phyloP scores from a whole-genome alignment of 1,140 invertebrate species.

The Whitmania pigra region DNA sequence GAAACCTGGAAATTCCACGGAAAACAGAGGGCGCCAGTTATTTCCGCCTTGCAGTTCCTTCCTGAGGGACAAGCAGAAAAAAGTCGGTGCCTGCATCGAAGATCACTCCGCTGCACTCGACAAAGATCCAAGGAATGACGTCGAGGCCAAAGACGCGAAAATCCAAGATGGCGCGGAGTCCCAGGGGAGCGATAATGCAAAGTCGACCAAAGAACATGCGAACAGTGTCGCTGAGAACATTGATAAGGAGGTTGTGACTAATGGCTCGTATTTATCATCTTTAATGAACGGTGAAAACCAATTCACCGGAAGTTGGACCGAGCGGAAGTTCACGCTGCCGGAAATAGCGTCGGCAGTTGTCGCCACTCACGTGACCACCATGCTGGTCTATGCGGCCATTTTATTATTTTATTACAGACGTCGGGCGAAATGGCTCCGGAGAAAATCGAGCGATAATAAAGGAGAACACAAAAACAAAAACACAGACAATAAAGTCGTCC shows the following conservation, averaged over 20 bases:
- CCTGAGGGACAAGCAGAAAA: background rate
- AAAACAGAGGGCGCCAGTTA: no score
- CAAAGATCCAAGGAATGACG: background rate
- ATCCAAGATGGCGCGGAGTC: background rate
- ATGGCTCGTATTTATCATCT: no score
- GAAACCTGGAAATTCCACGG: no score
- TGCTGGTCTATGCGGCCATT: conserved; percentile 34
- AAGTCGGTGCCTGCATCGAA: background rate
- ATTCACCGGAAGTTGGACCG: conserved; percentile 9
- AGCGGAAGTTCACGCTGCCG: conserved; percentile 31
- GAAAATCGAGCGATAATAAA: conserved; percentile 10
- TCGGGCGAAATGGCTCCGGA: background rate
- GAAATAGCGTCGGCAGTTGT: conserved; percentile 38
- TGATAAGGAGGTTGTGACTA: no score
- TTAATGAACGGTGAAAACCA: no score
- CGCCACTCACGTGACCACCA: conserved; percentile 38
- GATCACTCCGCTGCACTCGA: background rate
- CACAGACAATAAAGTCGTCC: no score
- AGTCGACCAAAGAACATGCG: background rate
- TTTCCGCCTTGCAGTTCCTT: no score
- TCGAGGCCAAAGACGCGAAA: background rate
- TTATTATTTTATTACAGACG: conserved; percentile 33
- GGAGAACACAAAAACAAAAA: no score
- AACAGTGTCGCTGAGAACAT: background rate
- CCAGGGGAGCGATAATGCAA: background rate